Evolutionary conservation across 2,888 invertebrate genomes (phyloP).

Genomic region (Sinopyrophorus schimmeli): DNA sequence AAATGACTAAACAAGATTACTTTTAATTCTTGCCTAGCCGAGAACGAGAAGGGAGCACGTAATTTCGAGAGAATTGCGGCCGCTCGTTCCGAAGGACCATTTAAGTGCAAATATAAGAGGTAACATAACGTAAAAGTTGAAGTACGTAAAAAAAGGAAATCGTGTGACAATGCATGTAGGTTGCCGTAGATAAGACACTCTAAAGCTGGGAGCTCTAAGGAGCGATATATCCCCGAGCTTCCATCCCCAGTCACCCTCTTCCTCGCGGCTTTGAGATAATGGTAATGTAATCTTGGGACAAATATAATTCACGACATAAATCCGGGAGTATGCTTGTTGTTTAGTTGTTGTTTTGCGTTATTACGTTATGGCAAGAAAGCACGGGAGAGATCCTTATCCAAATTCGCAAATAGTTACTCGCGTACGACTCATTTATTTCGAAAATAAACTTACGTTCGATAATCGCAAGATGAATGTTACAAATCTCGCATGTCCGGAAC

Average conservation of each 20-base stretch:
- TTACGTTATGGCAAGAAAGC: constrained; percentile 44
- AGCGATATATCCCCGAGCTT: constrained; percentile 35
- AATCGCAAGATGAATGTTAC: constrained; percentile 20
- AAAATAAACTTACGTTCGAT: constrained; percentile 18
- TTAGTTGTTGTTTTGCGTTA: constrained; percentile 50
- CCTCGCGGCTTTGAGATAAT: constrained; percentile 49
- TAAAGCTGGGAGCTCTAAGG: constrained; percentile 33
- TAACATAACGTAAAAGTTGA: constrained; percentile 8
- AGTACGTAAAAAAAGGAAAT: constrained; percentile 34
- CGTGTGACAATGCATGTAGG: constrained; percentile 37
- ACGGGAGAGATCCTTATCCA: constrained; percentile 42
- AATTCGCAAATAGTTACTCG: constrained; percentile 30
- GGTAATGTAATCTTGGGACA: constrained; percentile 54
- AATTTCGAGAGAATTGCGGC: no score
- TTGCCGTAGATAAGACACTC: constrained; percentile 36
- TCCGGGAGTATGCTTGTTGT: constrained; percentile 49
- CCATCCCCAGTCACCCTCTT: constrained; percentile 34
- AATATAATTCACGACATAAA: constrained; percentile 53
- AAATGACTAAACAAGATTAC: no score
- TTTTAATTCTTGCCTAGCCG: no score
- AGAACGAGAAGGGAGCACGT: no score
- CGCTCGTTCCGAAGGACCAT: no score
- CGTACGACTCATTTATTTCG: constrained; percentile 18
- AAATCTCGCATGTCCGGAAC: constrained; percentile 21
- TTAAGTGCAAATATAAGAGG: no score